These are phyloP conservation scores for Tyto alba DNA, from an alignment of 2,113 vertebrate genomes.

Conservation along the genomic window DNA sequence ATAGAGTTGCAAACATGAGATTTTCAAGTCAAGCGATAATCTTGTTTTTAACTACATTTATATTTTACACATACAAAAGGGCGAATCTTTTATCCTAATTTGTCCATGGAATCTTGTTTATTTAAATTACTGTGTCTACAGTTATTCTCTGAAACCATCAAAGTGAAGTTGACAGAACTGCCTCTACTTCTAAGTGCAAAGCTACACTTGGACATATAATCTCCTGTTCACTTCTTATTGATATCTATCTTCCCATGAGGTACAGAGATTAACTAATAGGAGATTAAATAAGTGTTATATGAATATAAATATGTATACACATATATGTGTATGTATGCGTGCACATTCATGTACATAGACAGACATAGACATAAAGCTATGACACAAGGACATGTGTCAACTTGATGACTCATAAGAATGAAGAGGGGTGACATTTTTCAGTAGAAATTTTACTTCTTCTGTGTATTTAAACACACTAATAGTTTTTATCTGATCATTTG, in stretches of 20 bases:
- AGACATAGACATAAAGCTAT: not conserved
- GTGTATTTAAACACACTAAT: not conserved
- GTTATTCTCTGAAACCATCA: not conserved
- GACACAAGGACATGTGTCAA: not conserved
- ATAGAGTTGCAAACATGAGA: not conserved
- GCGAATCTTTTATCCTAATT: not conserved
- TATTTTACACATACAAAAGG: not conserved
- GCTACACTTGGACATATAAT: not conserved
- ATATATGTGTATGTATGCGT: fast-evolving
- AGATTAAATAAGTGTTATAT: not conserved
- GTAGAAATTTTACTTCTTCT: not conserved
- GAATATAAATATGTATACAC: not conserved
- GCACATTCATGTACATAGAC: fast-evolving
- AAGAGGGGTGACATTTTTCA: not conserved
- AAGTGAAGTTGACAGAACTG: not conserved
- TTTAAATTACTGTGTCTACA: not conserved
- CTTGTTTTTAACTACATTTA: not conserved
- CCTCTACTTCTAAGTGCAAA: not conserved
- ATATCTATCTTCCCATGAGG: not conserved
- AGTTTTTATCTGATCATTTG: not conserved
- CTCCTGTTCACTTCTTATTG: not conserved
- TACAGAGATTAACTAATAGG: not conserved
- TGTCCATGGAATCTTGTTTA: not conserved
- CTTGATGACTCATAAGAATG: not conserved
- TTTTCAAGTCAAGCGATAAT: not conserved